Percentiles rank a stretch among this genome's conserved stretches.
phyloP scores from a whole-genome alignment of 2,797 vertebrate genomes.

The Hydrophis major region DNA sequence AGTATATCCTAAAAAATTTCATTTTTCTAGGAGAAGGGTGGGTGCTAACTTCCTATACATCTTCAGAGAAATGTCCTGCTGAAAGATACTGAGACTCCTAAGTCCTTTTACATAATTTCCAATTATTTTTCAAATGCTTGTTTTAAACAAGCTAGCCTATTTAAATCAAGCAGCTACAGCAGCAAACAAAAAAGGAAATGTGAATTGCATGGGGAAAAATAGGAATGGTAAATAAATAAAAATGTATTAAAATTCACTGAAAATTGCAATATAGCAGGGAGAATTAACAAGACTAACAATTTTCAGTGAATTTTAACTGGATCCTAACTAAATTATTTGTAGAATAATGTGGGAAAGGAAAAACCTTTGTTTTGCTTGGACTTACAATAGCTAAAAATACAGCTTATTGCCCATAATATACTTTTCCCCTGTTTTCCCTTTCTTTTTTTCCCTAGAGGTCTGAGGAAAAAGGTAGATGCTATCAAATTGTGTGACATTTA shows the following conservation, averaged over 20 bases:
- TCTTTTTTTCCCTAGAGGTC: background rate
- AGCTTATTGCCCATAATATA: background rate
- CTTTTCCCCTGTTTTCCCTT: background rate
- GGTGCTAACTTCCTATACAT: no score
- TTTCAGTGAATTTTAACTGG: background rate
- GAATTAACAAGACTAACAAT: background rate
- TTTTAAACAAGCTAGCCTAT: background rate
- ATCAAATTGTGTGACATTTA: constrained; percentile 12
- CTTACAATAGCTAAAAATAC: background rate
- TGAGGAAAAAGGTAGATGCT: background rate
- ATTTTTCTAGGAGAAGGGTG: no score
- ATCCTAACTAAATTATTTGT: background rate
- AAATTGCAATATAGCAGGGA: background rate
- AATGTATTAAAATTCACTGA: background rate
- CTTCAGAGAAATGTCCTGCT: background rate
- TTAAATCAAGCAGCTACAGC: background rate
- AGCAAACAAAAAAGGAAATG: background rate
- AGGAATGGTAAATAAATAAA: background rate
- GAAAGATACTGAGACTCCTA: background rate
- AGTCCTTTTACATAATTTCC: background rate
- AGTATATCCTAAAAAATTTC: no score
- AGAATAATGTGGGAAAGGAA: background rate
- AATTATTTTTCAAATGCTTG: background rate
- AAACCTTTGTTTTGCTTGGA: fast-evolving
- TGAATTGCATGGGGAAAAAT: background rate